Base-by-base conservation (phyloP, 2,888 invertebrate genomes). In the Meta bourneti region DNA sequence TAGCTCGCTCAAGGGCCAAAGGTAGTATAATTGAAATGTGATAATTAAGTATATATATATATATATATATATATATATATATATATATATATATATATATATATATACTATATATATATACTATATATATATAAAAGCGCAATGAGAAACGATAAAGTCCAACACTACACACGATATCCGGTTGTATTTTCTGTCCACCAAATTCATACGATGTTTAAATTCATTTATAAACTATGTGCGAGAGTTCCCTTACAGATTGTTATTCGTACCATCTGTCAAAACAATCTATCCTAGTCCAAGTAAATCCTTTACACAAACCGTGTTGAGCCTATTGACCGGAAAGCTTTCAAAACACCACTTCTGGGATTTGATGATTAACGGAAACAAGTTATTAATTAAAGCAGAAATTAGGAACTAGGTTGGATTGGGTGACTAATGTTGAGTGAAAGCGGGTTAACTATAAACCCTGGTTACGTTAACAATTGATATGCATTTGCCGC, bases 371-470 rank as follows among this genome's bases (percentile, higher is more conserved):
- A 79, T 61, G 79, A 79, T 79, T 54, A 79, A 79, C 79, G 79
- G 79, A 61, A 69, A 69, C 79, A 79, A 20, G 79, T 79, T 79
- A 79, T 79, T 79, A 79, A 79, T 79, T 79, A 79, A 79, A 61
- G 20, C 34, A 11, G 54, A 54, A 69, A 79, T 69, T 19, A 34
- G 61, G 54, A 51, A 20, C 52, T 52, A 78, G 78, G 52, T 54
- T 9, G 19, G 34, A 48, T 16, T 54, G 61, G 34, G n/a, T 79
- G 61, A 61, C 61, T 79, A 34, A 79, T 79, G 61, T 61, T 16
- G 61, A 61, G 9, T 6, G 61, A 61, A 61, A 61, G 61, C 61
- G 61, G 61, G 11, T 61, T 61, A 61, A 61, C 61, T 61, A 61
- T 61, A 11, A 8, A 16, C 13, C 61, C 16, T 61, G 16, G 61